Evolutionary conservation across 2,888 invertebrate species (phyloP).

Genomic region (Drosophila flavopinicola): DNA sequence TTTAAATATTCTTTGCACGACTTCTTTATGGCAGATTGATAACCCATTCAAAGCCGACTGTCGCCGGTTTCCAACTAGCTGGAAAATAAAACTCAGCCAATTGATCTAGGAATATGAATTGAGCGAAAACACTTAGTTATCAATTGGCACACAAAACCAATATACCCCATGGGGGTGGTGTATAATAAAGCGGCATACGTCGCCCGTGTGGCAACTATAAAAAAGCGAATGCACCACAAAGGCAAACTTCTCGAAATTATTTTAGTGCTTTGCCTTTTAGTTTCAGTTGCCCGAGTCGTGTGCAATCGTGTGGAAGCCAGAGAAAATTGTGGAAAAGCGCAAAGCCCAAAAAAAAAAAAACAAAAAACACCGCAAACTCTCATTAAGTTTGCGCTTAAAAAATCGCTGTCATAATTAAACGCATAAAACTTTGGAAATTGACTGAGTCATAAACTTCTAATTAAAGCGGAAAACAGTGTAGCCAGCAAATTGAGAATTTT

Average conservation of each 20-base stretch:
- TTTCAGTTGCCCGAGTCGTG: slow-evolving; percentile 66
- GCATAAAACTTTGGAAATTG: slow-evolving; percentile 1
- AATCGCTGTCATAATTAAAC: slow-evolving; percentile 20
- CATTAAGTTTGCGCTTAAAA: slow-evolving; percentile 10
- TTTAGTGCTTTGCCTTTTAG: slow-evolving; percentile 53
- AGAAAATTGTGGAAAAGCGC: slow-evolving; percentile 36
- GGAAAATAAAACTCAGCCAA: no score
- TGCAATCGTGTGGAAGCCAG: slow-evolving; percentile 72
- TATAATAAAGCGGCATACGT: slow-evolving; percentile 10
- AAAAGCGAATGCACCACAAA: slow-evolving; percentile 64
- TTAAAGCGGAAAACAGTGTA: background rate
- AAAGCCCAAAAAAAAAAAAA: slow-evolving; percentile 9
- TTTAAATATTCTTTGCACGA: no score
- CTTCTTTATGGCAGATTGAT: no score
- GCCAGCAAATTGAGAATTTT: background rate
- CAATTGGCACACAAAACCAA: no score
- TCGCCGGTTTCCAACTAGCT: no score
- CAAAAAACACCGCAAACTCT: background rate
- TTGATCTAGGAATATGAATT: no score
- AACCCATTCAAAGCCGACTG: no score
- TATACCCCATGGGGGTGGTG: slow-evolving; percentile 17
- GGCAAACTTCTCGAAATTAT: slow-evolving; percentile 74
- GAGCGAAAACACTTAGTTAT: no score
- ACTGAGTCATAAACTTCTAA: background rate
- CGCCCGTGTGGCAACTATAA: slow-evolving; percentile 47